A percentile compares a stretch with the other conserved stretches of the same genome.
These are phyloP conservation scores for Drosophila pectinifera DNA, from an alignment of 1,140 invertebrate species.

Conservation along the genomic window DNA sequence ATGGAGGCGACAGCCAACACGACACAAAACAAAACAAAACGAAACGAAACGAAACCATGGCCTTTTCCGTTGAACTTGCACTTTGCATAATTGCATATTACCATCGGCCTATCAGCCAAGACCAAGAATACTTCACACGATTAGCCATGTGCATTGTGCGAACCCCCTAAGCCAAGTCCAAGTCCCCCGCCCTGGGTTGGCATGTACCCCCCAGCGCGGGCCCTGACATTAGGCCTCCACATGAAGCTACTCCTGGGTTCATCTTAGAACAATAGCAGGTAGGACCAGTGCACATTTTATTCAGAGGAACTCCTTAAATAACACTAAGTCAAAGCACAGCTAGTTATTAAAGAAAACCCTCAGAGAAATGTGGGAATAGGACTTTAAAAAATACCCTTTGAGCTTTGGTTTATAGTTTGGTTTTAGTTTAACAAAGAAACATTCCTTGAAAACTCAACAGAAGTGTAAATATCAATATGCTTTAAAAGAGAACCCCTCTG, in stretches of 20 bases:
- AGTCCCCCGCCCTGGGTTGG: not conserved
- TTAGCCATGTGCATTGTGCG: slow-evolving; percentile 71
- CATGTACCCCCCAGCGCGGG: not conserved
- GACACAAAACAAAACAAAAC: slow-evolving; percentile 19
- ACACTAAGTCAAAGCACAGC: too few relatives aligned
- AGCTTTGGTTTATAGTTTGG: too few relatives aligned
- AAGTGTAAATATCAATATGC: too few relatives aligned
- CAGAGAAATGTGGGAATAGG: too few relatives aligned
- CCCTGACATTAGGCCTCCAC: slow-evolving; percentile 10
- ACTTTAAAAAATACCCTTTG: too few relatives aligned
- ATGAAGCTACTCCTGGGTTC: not conserved
- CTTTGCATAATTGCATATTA: slow-evolving; percentile 77
- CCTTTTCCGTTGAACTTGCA: slow-evolving; percentile 75
- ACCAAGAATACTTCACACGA: slow-evolving; percentile 70
- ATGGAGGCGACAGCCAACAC: too few relatives aligned
- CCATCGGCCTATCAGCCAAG: slow-evolving; percentile 28
- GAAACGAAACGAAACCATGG: slow-evolving; percentile 53
- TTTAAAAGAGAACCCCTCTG: too few relatives aligned
- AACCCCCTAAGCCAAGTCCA: slow-evolving; percentile 32
- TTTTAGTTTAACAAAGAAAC: too few relatives aligned
- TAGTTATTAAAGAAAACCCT: too few relatives aligned
- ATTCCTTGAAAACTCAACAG: too few relatives aligned
- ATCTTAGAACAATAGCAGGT: not conserved
- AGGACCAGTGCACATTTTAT: not conserved
- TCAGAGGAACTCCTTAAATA: too few relatives aligned